Percentiles rank a stretch among this genome's conserved stretches.
Conservation (phyloP, 2,113 vertebrate species). For the Phycodurus eques region DNA sequence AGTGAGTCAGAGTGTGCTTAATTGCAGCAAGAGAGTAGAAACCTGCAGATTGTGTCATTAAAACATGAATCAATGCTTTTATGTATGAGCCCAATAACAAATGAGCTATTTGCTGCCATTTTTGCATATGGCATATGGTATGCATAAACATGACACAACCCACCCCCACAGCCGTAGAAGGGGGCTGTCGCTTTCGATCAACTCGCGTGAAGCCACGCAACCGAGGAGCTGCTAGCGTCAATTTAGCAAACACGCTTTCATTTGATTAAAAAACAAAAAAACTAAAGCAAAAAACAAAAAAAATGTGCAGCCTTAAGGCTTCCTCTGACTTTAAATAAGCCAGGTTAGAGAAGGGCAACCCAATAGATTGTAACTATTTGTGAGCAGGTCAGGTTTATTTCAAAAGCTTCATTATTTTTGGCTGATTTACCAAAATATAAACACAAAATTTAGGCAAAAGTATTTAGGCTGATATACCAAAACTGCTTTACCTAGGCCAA, state of each 20-base stretch:
- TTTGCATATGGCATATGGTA: conserved; percentile 4
- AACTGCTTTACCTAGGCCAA: too few relatives aligned
- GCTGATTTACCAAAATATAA: too few relatives aligned
- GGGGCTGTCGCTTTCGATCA: conserved; percentile 28
- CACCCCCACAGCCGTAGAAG: conserved; percentile 15
- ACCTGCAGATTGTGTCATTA: background rate
- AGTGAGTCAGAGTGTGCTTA: background rate
- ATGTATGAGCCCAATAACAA: conserved; percentile 12
- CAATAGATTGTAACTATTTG: background rate
- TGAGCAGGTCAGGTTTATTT: too few relatives aligned
- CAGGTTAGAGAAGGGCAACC: background rate
- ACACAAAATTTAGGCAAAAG: too few relatives aligned
- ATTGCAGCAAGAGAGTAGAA: background rate
- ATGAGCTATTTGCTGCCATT: conserved; percentile 4
- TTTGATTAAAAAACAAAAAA: conserved; percentile 19
- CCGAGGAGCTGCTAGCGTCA: conserved; percentile 33
- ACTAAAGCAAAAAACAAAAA: background rate
- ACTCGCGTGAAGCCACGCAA: conserved; percentile 27
- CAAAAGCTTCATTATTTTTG: too few relatives aligned
- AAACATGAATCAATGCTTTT: background rate
- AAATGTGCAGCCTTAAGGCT: conserved; percentile 7
- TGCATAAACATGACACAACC: conserved; percentile 23
- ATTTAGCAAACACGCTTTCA: conserved; percentile 36
- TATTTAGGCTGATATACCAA: too few relatives aligned
- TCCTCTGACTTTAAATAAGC: conserved; percentile 21